Evolutionary conservation across 2,113 vertebrate genomes (phyloP).

Genomic region (Chionomys nivalis): DNA sequence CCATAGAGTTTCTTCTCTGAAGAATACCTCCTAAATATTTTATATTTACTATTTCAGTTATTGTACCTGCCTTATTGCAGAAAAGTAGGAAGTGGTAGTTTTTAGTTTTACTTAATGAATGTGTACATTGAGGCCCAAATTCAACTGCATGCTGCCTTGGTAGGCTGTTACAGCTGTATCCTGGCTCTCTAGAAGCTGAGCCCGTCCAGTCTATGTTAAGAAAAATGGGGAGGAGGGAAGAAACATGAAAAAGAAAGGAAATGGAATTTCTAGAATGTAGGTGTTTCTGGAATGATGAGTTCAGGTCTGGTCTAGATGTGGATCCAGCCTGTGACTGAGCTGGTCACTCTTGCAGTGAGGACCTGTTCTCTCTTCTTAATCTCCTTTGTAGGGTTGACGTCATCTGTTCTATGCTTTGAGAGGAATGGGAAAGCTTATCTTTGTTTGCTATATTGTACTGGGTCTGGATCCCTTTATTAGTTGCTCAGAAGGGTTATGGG

Average conservation of each 20-base stretch:
- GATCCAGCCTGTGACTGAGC: fast-evolving
- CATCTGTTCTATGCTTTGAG: not conserved
- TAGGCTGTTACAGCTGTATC: not conserved
- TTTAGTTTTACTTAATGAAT: not conserved
- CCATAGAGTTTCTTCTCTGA: not conserved
- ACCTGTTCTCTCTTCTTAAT: not conserved
- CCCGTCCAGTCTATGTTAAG: not conserved
- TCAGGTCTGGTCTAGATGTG: not conserved
- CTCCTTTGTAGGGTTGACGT: not conserved
- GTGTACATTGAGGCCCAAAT: not conserved
- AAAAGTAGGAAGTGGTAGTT: not conserved
- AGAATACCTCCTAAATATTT: not conserved
- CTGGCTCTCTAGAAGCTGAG: not conserved
- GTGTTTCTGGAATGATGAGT: not conserved
- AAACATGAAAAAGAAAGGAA: not conserved
- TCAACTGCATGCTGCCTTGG: not conserved
- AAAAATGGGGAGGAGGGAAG: not conserved
- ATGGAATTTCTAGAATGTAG: not conserved
- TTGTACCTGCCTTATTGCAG: not conserved
- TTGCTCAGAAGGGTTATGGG: not conserved
- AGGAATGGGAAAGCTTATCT: not conserved
- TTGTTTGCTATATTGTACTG: not conserved
- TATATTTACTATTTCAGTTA: not conserved
- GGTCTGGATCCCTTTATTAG: not conserved
- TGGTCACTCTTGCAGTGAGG: fast-evolving